Evolutionary conservation across 2,888 invertebrate species (phyloP), one percentile per base, ranked within the genome.

Genomic region (Tanytarsus gracilentus): DNA sequence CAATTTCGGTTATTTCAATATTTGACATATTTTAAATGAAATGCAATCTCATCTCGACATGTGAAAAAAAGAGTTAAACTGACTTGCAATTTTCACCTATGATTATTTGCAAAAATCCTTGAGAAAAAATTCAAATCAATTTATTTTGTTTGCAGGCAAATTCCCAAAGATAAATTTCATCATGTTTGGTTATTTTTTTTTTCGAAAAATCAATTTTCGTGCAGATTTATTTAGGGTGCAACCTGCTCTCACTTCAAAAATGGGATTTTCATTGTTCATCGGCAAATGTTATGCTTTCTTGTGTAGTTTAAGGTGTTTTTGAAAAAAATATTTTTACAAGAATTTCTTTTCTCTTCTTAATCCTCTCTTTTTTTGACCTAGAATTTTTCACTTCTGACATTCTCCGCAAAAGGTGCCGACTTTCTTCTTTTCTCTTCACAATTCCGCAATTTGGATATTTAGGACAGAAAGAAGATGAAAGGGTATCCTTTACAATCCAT

Each of bases 401-500:
- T 53, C 16, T 21, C 53, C 16, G 27, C 9, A 9, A 21, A 27
- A 23, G 11, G 7, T 30, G 30, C 52, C 36, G 53, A 53, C 53
- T 53, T 53, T 58, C 21, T 30, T 30, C 21, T n/a, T n/a, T 44
- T 33, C 29, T 30, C 11, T 51, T 52, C n/a, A n/a, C n/a, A n/a
- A 52, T 27, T 52, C n/a, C 52, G 21, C 52, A 52, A 33, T 40
- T 9, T 9, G 49, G 23, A 49, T 55, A 29, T 48, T 9, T 48
- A 48, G 21, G 48, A 48, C 30, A 51, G 25, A 26, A 48, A 36
- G 16, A 29, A 4, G 2, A 36, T 27, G 9, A 33, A 51, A 16
- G 26, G 25, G 36, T 7, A 56, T 58, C 58, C 58, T 58, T 58
- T 58, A 33, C 39, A 55, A 55, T 56, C n/a, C 39, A 56, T 58